Conservation (phyloP, 1,140 invertebrate species). For the Trissolcus basalis region DNA sequence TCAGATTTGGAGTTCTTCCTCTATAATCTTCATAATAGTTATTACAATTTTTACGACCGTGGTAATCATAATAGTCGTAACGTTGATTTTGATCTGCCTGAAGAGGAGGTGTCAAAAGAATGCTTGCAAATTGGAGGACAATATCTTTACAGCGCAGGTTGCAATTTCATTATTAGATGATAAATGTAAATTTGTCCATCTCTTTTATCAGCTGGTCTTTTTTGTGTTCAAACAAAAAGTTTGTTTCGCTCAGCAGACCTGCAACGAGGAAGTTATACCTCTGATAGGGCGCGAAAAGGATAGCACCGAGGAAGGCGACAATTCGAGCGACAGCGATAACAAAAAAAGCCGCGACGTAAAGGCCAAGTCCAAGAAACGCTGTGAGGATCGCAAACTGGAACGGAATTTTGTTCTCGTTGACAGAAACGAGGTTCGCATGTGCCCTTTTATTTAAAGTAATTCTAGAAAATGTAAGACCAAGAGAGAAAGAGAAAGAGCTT, state of each 20-base stretch:
- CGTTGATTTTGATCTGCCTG: slow-evolving; percentile 47
- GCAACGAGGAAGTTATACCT: slow-evolving; percentile 40
- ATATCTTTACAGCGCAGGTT: slow-evolving; percentile 10
- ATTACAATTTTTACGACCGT: slow-evolving; percentile 40
- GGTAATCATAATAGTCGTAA: slow-evolving; percentile 45
- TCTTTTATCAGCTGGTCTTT: not conserved
- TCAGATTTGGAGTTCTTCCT: slow-evolving; percentile 60
- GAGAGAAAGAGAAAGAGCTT: too few species aligned
- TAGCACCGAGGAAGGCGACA: slow-evolving; percentile 24
- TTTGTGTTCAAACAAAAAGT: slow-evolving; percentile 8
- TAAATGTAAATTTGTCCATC: not conserved
- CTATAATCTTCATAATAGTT: slow-evolving; percentile 42
- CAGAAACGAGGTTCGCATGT: slow-evolving; percentile 41
- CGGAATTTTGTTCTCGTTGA: slow-evolving; percentile 45
- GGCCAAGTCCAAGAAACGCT: slow-evolving; percentile 32
- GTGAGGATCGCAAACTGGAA: slow-evolving; percentile 29
- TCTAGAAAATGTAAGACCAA: not conserved
- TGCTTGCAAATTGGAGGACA: slow-evolving; percentile 16
- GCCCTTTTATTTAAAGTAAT: slow-evolving; percentile 24
- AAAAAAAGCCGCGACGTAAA: slow-evolving; percentile 27
- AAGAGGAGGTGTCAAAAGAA: slow-evolving; percentile 32
- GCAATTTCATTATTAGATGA: slow-evolving; percentile 1
- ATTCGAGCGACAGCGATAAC: slow-evolving; percentile 39
- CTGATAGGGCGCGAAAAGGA: slow-evolving; percentile 36
- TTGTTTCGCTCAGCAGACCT: slow-evolving; percentile 24